A percentile compares a stretch with the other conserved stretches of the same genome.
Evolutionary conservation across 2,797 vertebrate species (phyloP).

Genomic region (Lutjanus campechanus): DNA sequence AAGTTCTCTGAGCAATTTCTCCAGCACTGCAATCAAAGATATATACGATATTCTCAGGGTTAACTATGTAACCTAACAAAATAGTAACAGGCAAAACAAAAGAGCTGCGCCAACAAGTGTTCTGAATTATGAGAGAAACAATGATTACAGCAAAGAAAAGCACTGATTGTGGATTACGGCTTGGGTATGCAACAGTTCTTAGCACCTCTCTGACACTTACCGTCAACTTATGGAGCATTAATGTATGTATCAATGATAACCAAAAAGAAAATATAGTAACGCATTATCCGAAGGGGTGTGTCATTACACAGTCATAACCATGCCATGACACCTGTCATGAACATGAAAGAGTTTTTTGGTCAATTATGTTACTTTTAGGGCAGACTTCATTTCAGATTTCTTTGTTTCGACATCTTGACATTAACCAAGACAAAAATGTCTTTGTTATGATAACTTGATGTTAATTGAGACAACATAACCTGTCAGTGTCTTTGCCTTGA

Average conservation of each 20-base stretch:
- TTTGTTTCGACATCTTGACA: no score
- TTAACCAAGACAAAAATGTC: no score
- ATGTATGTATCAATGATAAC: constrained; percentile 12
- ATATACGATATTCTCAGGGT: constrained; percentile 52
- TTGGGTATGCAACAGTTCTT: constrained; percentile 8
- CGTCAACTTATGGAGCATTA: constrained; percentile 2
- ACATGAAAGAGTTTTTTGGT: no score
- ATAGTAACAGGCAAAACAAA: constrained; percentile 48
- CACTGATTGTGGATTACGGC: constrained; percentile 27
- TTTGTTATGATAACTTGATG: no score
- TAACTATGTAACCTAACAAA: constrained; percentile 54
- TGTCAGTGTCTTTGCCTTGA: no score
- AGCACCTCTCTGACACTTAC: constrained; percentile 11
- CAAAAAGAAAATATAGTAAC: neutral
- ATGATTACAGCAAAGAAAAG: constrained; percentile 31
- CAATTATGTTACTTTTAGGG: no score
- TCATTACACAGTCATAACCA: no score
- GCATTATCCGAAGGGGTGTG: no score
- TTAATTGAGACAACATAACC: no score
- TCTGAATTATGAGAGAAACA: constrained; percentile 49
- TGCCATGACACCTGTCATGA: no score
- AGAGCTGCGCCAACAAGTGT: constrained; percentile 49
- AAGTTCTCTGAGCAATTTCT: constrained; percentile 45
- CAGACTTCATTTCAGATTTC: no score
- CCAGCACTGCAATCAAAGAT: constrained; percentile 44